Base-by-base conservation (phyloP, 2,797 vertebrate genomes). In the Poeciliopsis paucimaculata region DNA sequence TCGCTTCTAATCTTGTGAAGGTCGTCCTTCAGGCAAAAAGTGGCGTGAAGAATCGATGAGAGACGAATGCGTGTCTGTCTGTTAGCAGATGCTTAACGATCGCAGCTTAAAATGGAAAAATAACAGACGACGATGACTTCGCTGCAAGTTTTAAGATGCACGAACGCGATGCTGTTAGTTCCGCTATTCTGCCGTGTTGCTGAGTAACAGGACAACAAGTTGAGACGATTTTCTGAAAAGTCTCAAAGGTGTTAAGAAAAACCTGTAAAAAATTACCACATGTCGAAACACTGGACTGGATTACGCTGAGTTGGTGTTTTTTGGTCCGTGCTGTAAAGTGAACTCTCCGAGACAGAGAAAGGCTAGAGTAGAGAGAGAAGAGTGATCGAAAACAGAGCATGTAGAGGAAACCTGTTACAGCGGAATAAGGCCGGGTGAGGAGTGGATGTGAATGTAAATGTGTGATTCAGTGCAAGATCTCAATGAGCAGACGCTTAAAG, bases 401-500 rank as follows among this genome's bases (percentile, higher is more conserved):
- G 68, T 62, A 64, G 13, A 7, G 60, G 74, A 20, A 76, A 79
- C 55, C 60, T 5, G 5, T 76, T 51, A 75, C 12, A 51, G 81
- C 83, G 79, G 60, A 76, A 77, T 81, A 72, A 85, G 78, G 73
- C 70, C 66, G 28, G n/a, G 73, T 1, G 45, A 72, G 73, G 73
- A 4, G 76, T 64, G 9, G 15, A 46, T 4, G 73, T 49, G 10
- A 28, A 1, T 13, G n/a, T 15, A 45, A 70, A 45, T 70, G 23
- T 46, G 23, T 12, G 51, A 64, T 77, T 97, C 90, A 99, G 92
- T 97, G 97, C 86, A 99, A 92, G 88, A 99, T 94, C 86, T 96
- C 96, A 68, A 98, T 89, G 18, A 98, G 96, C 80, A 99, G 93
- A 78, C 96, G 96, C 91, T 94, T 97, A 92, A 99, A 98, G 92